Conservation (phyloP, 1,140 invertebrate genomes). For the Bilobella aurantiaca region DNA sequence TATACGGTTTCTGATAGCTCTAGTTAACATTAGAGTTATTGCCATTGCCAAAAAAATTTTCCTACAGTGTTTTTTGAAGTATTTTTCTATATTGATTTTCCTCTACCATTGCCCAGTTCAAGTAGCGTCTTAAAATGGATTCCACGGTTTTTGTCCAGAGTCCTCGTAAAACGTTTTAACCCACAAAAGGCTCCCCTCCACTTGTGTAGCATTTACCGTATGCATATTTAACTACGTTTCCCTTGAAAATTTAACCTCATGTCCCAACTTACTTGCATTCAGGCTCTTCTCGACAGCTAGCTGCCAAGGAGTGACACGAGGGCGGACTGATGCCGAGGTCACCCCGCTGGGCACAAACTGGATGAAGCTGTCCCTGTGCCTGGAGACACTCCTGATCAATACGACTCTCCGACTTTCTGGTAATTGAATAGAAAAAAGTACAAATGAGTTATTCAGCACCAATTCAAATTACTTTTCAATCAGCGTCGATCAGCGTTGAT, state of each 20-base stretch:
- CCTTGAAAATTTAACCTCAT: no score
- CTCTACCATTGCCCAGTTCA: no score
- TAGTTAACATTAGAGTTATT: no score
- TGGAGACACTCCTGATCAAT: slow-evolving; percentile 66
- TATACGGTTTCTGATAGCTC: no score
- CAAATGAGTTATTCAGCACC: slow-evolving; percentile 2
- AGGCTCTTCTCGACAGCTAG: slow-evolving; percentile 60
- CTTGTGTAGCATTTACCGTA: no score
- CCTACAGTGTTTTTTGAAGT: no score
- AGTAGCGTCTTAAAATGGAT: no score
- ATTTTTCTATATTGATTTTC: no score
- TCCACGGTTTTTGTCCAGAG: no score
- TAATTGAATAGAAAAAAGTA: slow-evolving; percentile 8
- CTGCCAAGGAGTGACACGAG: slow-evolving; percentile 67
- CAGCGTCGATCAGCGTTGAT: background rate
- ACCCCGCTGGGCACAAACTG: slow-evolving; percentile 67
- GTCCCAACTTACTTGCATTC: slow-evolving; percentile 42
- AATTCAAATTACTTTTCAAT: background rate
- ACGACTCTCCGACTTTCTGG: slow-evolving; percentile 66
- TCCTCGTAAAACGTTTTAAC: no score
- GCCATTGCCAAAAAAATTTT: no score
- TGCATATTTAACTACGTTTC: background rate
- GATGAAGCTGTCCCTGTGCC: slow-evolving; percentile 76
- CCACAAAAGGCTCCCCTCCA: no score
- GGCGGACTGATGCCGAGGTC: slow-evolving; percentile 58